Percentiles rank a stretch among this genome's conserved stretches.
Conservation (phyloP, 2,888 invertebrate species). For the Dasysyrphus tricinctus region DNA sequence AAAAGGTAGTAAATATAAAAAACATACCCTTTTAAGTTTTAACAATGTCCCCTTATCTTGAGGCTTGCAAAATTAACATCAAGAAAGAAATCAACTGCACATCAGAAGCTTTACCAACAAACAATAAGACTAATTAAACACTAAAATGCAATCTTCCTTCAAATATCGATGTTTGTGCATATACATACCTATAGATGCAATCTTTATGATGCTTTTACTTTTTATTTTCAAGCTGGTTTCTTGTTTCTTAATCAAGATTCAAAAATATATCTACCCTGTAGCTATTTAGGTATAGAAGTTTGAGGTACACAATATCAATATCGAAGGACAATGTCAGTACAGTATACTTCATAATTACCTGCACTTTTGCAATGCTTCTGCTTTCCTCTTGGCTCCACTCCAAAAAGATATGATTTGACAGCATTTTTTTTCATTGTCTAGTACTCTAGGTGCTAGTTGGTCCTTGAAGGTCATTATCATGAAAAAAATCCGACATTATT, state of each 20-base stretch:
- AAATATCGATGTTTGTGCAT: not conserved
- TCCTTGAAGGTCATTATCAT: conserved; percentile 63
- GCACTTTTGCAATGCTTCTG: conserved; percentile 21
- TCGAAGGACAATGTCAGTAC: conserved; percentile 21
- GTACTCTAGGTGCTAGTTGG: conserved; percentile 9
- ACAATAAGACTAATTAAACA: not conserved
- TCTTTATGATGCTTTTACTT: not conserved
- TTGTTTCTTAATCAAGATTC: conserved; percentile 23
- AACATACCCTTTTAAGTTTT: too few relatives aligned
- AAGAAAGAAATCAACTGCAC: too few relatives aligned
- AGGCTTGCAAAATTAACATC: too few relatives aligned
- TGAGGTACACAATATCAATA: not conserved
- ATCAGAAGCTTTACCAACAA: too few relatives aligned
- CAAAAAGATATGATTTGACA: conserved; percentile 58
- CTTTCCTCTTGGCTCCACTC: conserved; percentile 33
- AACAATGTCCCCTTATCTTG: too few relatives aligned
- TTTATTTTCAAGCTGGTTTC: not conserved
- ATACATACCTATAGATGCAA: too few relatives aligned
- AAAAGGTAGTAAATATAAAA: too few relatives aligned
- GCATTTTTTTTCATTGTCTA: conserved; percentile 64
- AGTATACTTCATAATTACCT: conserved; percentile 54
- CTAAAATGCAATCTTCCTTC: not conserved
- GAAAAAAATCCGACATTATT: conserved; percentile 59
- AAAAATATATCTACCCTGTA: not conserved
- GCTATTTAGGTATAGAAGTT: not conserved